Conservation (phyloP, 2,888 invertebrate genomes). For the Dasypolia templi region DNA sequence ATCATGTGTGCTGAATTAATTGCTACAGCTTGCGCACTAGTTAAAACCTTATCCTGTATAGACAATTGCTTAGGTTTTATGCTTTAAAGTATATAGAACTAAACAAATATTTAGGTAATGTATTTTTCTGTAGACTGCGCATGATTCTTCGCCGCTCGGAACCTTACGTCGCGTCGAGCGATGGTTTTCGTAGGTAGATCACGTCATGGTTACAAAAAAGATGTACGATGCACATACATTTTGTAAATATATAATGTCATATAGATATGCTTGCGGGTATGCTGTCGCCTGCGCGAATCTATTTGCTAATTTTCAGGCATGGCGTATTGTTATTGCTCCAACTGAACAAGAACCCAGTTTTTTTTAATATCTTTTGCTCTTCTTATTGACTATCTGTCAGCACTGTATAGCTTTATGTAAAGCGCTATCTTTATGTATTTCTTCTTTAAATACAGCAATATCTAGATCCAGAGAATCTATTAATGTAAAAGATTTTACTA, state of each 20-base stretch:
- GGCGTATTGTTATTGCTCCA: not conserved
- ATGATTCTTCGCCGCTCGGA: not conserved
- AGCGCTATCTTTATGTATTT: not conserved
- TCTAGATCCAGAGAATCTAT: slow-evolving; percentile 8
- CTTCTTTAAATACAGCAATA: slow-evolving; percentile 8
- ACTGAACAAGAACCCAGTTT: not conserved
- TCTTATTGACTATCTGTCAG: slow-evolving; percentile 8
- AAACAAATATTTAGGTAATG: not conserved
- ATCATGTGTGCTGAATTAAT: too few relatives aligned
- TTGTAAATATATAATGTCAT: not conserved
- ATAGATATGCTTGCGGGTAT: not conserved
- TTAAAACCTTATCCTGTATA: too few relatives aligned
- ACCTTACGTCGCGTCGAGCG: not conserved
- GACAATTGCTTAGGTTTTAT: not conserved
- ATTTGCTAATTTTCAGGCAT: not conserved
- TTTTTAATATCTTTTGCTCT: not conserved
- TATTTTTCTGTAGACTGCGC: slow-evolving; percentile 4
- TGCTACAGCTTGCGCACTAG: too few relatives aligned
- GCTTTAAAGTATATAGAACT: not conserved
- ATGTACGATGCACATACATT: not conserved
- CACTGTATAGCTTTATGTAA: too few relatives aligned
- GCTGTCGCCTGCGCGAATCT: not conserved
- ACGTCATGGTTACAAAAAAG: not conserved
- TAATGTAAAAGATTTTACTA: not conserved
- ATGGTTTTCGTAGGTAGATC: not conserved